Base-by-base conservation (phyloP, 2,888 invertebrate species). In the Prionchulus punctatus region DNA sequence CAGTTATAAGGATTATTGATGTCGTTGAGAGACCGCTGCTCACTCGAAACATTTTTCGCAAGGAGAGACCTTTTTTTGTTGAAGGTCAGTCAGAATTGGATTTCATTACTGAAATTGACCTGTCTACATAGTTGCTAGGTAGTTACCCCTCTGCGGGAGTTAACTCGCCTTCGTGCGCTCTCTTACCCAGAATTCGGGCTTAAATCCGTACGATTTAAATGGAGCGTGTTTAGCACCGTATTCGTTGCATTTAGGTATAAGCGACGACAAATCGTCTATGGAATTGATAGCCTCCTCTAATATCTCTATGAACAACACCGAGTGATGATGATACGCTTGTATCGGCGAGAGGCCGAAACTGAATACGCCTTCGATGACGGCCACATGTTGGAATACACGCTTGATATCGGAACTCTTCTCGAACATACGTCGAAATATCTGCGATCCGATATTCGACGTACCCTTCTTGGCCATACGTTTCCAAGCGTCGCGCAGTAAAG, bases 301-400 rank as follows among this genome's bases (percentile, higher is more conserved):
- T 2, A 56, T 3, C 2, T 56, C 4, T 3, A 43, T n/a, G 28
- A 56, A 30, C 21, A 54, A 26, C 4, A n/a, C 31, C 36, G 27
- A 21, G 31, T 56, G 56, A n/a, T 42, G 30, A 26, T 53, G 53
- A 42, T 23, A 53, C 3, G 42, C 43, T 7, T 26, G 56, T n/a
- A 31, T 45, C 4, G 49, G 54, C 54, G 47, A 18, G n/a, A 49
- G 42, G 18, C 42, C 36, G 57, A 56, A 43, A 27, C 45, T 43
- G 53, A 58, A 55, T 30, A 57, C 51, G 18, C 53, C 59, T n/a
- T 58, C 53, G 49, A 60, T 56, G 2, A 56, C 59, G 28, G 31
- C 28, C 23, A 56, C 57, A 51, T 60, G 59, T 30, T 59, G 59
- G 51, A 60, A 59, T 30, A 58, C 53, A 21, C 49, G 31, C 53